Evolutionary conservation across 1,140 invertebrate species (phyloP), one percentile per base, ranked within the genome.

Genomic region (Aphelinus certus): DNA sequence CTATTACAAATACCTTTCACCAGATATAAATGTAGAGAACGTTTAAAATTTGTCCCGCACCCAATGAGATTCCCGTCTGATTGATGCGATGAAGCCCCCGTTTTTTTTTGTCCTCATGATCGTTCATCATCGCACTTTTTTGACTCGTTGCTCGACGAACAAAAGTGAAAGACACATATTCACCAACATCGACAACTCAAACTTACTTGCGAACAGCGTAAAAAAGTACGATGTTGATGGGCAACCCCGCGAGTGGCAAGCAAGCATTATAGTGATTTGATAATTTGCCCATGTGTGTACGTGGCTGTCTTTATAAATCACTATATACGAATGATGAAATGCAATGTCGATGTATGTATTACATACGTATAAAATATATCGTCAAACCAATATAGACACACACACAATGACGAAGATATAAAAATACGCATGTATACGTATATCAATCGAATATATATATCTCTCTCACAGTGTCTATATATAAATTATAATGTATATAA

Each of bases 401-500:
- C 9, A 53, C 9, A 53, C 51, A 53, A 53, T 6, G 9, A 71
- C 67, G 76, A 76, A 75, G 75, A 76, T 58, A 79, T 73, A 57
- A 78, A 79, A 75, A 77, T 78, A 79, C 78, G 76, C 57, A 71
- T 79, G 51, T 69, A 78, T 78, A 6, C 75, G 61, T 79, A 53
- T 72, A 78, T 74, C 76, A 80, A 76, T 78, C 63, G 68, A 79
- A 53, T 71, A 77, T 77, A 75, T 61, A 77, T 71, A 75, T 75
- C 26, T 26, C 26, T 77, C 58, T 70, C 71, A 75, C 71, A 73
- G 26, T 60, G 3, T 53, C 51, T 6, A 53, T 53, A 9, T 53
- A 53, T 53, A 53, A 26, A 26, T 26, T 26, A 53, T 53, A 53
- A 53, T 73, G 10, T 62, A 63, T 4, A 55, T 63, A 67, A 66